These are phyloP conservation scores for Python bivittatus DNA, from an alignment of 2,113 vertebrate species.

Conservation along the genomic window DNA sequence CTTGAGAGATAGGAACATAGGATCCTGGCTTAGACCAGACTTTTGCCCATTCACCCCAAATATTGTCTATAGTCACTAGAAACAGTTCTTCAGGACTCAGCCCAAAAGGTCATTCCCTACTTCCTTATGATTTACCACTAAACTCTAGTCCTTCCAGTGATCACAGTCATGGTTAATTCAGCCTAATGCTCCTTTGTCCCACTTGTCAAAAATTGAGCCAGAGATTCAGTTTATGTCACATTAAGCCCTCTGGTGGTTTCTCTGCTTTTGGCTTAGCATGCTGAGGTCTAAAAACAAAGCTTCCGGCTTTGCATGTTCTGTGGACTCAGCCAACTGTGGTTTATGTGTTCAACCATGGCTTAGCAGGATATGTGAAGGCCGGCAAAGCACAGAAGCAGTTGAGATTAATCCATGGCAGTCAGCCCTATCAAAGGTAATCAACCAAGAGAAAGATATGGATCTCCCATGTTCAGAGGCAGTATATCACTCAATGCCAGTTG, in stretches of 20 bases:
- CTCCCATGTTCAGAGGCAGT: background rate
- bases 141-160: background rate
- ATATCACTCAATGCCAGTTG: background rate
- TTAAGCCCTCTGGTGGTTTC: background rate
- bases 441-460: background rate
- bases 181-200: background rate
- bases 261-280: background rate
- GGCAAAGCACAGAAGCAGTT: background rate
- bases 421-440: background rate
- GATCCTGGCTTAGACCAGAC: too few species aligned
- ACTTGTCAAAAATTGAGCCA: background rate
- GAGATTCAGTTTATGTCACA: background rate
- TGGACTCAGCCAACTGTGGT: background rate
- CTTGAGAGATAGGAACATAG: too few species aligned
- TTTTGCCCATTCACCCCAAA: too few species aligned
- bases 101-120: too few species aligned
- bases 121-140: background rate
- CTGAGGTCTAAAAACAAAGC: background rate
- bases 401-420: background rate
- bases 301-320: background rate
- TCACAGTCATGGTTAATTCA: background rate
- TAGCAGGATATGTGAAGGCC: background rate
- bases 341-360: background rate
- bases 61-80: too few species aligned
- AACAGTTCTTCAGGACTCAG: too few species aligned